Base-by-base conservation (phyloP, 2,113 vertebrate species). In the Aphyosemion australe region DNA sequence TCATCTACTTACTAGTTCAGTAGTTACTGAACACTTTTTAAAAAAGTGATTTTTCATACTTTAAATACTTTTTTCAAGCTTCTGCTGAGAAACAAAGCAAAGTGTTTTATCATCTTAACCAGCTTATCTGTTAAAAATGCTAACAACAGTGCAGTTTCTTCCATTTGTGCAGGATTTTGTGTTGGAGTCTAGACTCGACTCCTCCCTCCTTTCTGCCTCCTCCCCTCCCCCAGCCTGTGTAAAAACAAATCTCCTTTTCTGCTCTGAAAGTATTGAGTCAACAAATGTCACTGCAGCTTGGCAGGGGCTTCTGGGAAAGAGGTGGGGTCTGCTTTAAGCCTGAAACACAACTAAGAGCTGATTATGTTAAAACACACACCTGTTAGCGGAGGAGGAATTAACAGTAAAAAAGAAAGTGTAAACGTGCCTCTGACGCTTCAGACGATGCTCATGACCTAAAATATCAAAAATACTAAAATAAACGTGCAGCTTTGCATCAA, bases 211-310 rank as follows among this genome's bases (percentile, higher is more conserved):
- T 80, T 60, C 61, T 67, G 72, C 71, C 51, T 58, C 64, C 55
- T 76, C 83, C 86, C 88, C 70, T 91, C 91, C 90, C 88, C 89
- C 89, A 87, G 64, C 71, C 73, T 67, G 83, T 82, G 84, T 75
- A 87, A 92, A 91, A 92, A 93, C 89, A 92, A 92, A 91, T 91
- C 88, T 90, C 82, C 83, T 92, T 92, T 91, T 91, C 88, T 88
- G 85, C 88, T 82, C 86, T 72, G 84, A 88, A 90, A 90, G 88
- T 88, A 93, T 86, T 88, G 84, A 91, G 90, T 93, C 90, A 92
- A 92, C 92, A 93, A 90, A 92, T 92, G 90, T 89, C 90, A 92
- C 78, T 72, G 70, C 79, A 76, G 86, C 76, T 41, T 65, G 72
- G 80, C 80, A 79, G 78, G 61, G 84, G 70, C 78, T 83, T 83